Base-by-base conservation (phyloP, 2,797 vertebrate genomes). In the Paguma larvata region DNA sequence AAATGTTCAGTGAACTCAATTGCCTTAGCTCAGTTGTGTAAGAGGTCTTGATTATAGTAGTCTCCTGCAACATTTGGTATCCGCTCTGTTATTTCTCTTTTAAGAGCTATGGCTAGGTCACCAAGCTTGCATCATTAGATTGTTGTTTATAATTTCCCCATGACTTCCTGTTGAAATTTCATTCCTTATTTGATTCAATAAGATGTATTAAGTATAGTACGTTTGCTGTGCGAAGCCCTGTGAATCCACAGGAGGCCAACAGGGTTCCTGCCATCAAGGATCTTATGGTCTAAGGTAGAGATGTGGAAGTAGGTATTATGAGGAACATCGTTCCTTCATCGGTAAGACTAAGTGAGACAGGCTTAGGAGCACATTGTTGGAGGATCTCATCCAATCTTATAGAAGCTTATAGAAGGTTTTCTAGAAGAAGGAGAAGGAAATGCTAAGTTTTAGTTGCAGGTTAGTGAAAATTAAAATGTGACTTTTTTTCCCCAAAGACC, bases 121-220 rank as follows among this genome's bases (percentile, higher is more conserved):
- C 92, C 85, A 92, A 86, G 15, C 30, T 95, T 70, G 83, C n/a
- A 91, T 95, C 70, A 67, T 95, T 94, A 75, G 70, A 83, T 93
- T 87, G 34, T 53, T 94, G 62, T 89, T 96, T 48, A 95, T 96
- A 63, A 46, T 85, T 46, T 87, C 67, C 34, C 75, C 38, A 9
- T 92, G 84, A 83, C 48, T 96, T 97, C 41, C 32, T 95, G 10
- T 85, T 82, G 91, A 89, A 96, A 91, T 78, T 79, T 83, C 21
- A 85, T 80, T 97, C 63, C n/a, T 88, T 90, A 87, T 90, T 78
- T 82, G 53, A 90, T 62, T 97, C 34, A 93, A 46, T 85, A 94
- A 92, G 84, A 85, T 93, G 65, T 96, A 48, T 85, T 84, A 92
- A 95, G 72, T 87, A 44, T 85, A 84, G 77, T 65, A 62, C 12